These are phyloP conservation scores for Semibalanus balanoides DNA, from an alignment of 1,140 invertebrate genomes.

Conservation along the genomic window DNA sequence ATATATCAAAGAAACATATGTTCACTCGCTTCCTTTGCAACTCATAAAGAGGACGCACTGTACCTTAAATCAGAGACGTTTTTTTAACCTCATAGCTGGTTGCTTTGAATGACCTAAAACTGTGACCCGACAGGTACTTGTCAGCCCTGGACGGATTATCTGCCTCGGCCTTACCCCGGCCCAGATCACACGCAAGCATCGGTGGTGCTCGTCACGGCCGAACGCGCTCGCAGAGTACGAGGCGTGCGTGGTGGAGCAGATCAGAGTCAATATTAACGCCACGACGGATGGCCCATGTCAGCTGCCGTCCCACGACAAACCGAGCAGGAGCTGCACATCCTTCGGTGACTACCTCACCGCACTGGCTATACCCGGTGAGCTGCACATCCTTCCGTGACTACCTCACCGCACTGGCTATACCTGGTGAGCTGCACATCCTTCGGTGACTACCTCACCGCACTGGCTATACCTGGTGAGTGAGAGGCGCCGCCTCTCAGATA, in stretches of 20 bases:
- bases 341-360: neutral
- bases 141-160: neutral
- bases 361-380: neutral
- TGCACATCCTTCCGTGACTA: neutral
- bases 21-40: too few species aligned
- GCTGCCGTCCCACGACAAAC: neutral
- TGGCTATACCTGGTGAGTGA: neutral
- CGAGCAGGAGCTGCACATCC: neutral
- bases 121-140: neutral
- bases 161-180: neutral
- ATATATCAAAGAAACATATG: too few species aligned
- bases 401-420: neutral
- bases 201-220: neutral
- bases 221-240: neutral
- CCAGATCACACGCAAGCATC: neutral
- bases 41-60: too few species aligned
- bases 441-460: neutral
- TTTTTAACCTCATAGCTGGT: too few species aligned
- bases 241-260: neutral
- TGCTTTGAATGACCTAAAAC: too few species aligned
- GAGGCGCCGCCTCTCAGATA: too few species aligned
- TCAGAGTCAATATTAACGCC: neutral
- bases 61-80: too few species aligned
- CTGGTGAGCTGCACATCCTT: neutral
- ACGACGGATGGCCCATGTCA: neutral